phyloP scores from a whole-genome alignment of 2,888 invertebrate genomes.

The Oeneis ivallda region DNA sequence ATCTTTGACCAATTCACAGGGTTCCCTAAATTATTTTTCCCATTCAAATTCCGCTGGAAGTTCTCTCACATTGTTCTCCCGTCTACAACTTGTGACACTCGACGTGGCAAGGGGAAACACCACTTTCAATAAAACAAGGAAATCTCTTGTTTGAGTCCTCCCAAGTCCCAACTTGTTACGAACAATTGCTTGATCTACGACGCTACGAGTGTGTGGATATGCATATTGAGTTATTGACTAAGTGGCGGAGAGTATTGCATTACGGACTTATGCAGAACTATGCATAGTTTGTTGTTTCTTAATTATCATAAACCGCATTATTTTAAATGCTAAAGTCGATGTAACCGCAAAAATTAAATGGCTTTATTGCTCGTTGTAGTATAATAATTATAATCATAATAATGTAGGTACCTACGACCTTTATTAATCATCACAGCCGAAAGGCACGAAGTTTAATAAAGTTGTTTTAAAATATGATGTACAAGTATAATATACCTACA shows the following conservation, averaged over 20 bases:
- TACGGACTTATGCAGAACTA: not conserved
- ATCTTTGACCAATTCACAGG: not conserved
- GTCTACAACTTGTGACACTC: slow-evolving; percentile 58
- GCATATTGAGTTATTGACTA: slow-evolving; percentile 1
- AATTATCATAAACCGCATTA: not conserved
- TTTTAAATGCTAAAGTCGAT: not conserved
- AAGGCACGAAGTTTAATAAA: not conserved
- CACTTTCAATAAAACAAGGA: slow-evolving; percentile 68
- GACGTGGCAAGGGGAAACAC: slow-evolving; percentile 63
- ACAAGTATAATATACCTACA: too few relatives aligned
- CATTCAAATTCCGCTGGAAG: slow-evolving; percentile 28
- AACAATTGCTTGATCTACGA: slow-evolving; percentile 38
- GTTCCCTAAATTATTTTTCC: not conserved
- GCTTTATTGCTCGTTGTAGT: not conserved
- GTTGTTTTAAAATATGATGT: not conserved
- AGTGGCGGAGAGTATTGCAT: not conserved
- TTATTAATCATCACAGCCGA: not conserved
- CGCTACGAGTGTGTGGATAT: slow-evolving; percentile 24
- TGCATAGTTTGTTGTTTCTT: not conserved
- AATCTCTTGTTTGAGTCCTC: slow-evolving; percentile 67
- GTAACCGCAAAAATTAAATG: not conserved
- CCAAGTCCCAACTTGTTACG: slow-evolving; percentile 53
- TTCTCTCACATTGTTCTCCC: slow-evolving; percentile 59
- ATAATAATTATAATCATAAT: not conserved
- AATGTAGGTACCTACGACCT: too few relatives aligned